Evolutionary conservation across 2,113 vertebrate species (phyloP).

Genomic region (Megaptera novaeangliae): DNA sequence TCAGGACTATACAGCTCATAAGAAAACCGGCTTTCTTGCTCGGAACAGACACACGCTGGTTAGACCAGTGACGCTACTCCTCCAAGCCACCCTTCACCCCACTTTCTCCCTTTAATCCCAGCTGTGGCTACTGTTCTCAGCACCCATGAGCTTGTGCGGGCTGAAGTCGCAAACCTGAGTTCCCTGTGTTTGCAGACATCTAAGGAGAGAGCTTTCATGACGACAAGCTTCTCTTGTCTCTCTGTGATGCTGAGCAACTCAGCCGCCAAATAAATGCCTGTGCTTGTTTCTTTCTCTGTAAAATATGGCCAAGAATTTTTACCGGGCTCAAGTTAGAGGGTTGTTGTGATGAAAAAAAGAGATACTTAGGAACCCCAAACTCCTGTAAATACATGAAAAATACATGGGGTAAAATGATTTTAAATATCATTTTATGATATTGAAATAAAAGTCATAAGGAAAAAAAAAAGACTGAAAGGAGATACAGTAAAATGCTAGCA

Average conservation of each 20-base stretch:
- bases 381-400: neutral
- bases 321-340: neutral
- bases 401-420: neutral
- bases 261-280: neutral
- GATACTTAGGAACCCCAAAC: neutral
- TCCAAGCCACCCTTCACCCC: neutral
- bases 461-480: neutral
- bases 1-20: neutral
- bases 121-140: neutral
- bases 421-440: neutral
- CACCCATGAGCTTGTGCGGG: neutral
- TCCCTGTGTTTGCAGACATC: neutral
- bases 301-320: neutral
- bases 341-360: neutral
- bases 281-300: neutral
- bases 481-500: neutral
- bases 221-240: neutral
- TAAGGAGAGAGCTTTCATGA: neutral
- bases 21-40: neutral
- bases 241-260: neutral
- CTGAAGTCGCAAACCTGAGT: neutral
- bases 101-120: neutral
- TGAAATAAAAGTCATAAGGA: neutral
- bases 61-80: fast-evolving
- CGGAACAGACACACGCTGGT: too few relatives aligned